Conservation (phyloP, 2,113 vertebrate species). For the Amphiprion ocellaris region DNA sequence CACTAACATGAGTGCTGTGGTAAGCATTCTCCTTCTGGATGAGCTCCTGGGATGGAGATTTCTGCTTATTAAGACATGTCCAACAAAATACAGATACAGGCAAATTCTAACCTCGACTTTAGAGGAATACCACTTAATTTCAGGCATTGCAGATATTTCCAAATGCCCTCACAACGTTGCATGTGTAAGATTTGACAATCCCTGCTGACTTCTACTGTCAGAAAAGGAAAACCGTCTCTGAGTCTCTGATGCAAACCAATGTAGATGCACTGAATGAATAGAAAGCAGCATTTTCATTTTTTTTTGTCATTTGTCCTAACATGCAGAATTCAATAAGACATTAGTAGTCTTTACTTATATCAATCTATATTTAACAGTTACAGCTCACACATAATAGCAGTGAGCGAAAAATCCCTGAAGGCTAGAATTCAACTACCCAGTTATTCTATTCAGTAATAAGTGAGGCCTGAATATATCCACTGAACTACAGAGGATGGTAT, state of each 20-base stretch:
- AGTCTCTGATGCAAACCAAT: neutral
- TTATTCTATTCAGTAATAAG: conserved; percentile 11
- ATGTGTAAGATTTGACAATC: conserved; percentile 18
- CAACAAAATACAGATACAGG: conserved; percentile 44
- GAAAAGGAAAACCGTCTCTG: neutral
- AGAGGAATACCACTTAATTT: conserved; percentile 28
- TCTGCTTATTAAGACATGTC: conserved; percentile 67
- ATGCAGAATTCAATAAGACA: conserved; percentile 24
- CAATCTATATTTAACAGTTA: conserved; percentile 6
- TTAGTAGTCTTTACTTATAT: conserved; percentile 23
- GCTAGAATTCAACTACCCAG: conserved; percentile 13
- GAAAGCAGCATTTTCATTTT: neutral
- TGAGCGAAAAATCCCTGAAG: conserved; percentile 11
- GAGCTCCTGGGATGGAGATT: conserved; percentile 53
- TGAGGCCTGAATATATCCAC: conserved; percentile 17
- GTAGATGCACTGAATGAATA: neutral
- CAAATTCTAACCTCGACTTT: conserved; percentile 43
- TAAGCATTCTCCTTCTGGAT: conserved; percentile 56
- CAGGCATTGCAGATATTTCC: conserved; percentile 30
- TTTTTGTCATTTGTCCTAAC: conserved; percentile 15
- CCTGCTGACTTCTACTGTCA: neutral
- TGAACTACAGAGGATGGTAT: conserved; percentile 8
- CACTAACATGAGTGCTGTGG: conserved; percentile 16
- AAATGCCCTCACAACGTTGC: neutral
- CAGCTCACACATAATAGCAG: conserved; percentile 10